Base-by-base conservation (phyloP, 2,113 vertebrate genomes). In the Neolamprologus caudopunctatus region DNA sequence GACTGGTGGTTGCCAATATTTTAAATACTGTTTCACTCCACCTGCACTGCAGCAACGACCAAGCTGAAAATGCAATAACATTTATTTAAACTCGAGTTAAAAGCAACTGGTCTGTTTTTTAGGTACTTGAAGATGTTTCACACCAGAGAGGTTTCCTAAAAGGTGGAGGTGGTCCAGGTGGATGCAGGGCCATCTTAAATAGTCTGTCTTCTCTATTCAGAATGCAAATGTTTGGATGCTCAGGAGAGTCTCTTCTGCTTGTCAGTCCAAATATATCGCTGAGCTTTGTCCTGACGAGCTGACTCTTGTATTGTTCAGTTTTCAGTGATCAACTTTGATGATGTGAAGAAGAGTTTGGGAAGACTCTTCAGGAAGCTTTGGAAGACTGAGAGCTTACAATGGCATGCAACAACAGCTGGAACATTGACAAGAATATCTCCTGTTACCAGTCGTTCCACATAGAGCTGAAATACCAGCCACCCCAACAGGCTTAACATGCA, bases 341-440 rank as follows among this genome's bases (percentile, higher is more conserved):
- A 58, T 58, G 55, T 35, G 58, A 35, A 33, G 16, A 33, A 33
- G 57, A 0, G 5, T 19, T 19, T 33, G 28, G 3, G 57, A 61
- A 33, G 3, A 40, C 4, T 21, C 19, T 68, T 21, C 63, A 71
- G n/a, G 63, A 42, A 42, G 35, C 63, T 68, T 40, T 40, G 35
- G 63, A 9, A 21, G 35, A 40, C 19, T 40, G 35, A 0, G 19
- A 0, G 7, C 19, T n/a, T 21, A 13, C 4, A 0, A 3, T 5
- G 63, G 12, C 19, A 37, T 13, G 19, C 11, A 13, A 68, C 19
- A 68, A 5, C 19, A 21, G 35, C n/a, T 68, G 11, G 37, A 71
- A 14, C 63, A 71, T 24, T 71, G 37, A 71, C n/a, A 45, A 0
- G 13, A 66, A 12, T 37, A 66, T 35, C 37, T 24, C 35, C n/a